Evolutionary conservation across 2,797 vertebrate species (phyloP).

Genomic region (Molossus molossus): DNA sequence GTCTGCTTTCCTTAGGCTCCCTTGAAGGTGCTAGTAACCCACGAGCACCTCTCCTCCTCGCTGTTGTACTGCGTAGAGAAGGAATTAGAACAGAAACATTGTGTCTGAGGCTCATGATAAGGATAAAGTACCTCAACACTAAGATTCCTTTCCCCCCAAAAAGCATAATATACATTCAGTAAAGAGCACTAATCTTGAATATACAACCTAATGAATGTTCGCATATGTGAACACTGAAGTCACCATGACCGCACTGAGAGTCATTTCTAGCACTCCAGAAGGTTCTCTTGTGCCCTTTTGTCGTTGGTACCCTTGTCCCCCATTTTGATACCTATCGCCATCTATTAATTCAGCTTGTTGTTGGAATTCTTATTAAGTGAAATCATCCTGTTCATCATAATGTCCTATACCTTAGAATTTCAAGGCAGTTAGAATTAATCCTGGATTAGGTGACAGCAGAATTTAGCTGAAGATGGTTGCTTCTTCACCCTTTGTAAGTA

Average conservation of each 20-base stretch:
- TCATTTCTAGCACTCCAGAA: neutral
- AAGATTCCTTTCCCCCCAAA: neutral
- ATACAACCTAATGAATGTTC: neutral
- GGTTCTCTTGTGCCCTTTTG: neutral
- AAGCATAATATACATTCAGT: neutral
- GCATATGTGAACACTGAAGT: neutral
- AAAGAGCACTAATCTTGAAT: neutral
- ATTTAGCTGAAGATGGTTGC: neutral
- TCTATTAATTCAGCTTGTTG: neutral
- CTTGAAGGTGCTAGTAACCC: neutral
- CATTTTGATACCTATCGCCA: neutral
- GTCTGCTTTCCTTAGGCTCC: neutral
- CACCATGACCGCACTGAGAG: neutral
- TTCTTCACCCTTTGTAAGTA: neutral
- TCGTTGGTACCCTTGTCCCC: neutral
- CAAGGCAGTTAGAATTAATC: conserved; percentile 37
- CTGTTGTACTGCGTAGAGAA: neutral
- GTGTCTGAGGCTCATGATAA: neutral
- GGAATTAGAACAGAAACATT: neutral
- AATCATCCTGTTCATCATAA: neutral
- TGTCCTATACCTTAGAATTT: conserved; percentile 40
- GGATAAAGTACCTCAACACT: neutral
- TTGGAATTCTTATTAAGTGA: neutral
- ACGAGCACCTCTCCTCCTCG: neutral
- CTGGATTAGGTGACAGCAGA: neutral